These are phyloP conservation scores for Limnodromus scolopaceus DNA, from an alignment of 2,797 vertebrate species.

Conservation along the genomic window DNA sequence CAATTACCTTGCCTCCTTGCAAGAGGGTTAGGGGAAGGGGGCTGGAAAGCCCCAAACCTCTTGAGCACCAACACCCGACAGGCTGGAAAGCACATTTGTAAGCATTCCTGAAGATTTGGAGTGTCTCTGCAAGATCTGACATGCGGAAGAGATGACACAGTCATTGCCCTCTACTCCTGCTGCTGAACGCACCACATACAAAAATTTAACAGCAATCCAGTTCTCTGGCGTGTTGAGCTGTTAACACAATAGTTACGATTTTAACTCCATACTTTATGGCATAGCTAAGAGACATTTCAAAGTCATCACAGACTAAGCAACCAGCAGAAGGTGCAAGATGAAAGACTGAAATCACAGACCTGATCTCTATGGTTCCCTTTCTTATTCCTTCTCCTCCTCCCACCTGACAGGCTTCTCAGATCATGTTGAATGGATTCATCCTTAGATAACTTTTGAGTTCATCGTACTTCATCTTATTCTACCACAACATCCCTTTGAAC, in stretches of 20 bases:
- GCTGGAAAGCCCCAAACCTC: not conserved
- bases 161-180: not conserved
- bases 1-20: not conserved
- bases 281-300: not conserved
- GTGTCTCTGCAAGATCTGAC: not conserved
- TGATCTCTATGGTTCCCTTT: not conserved
- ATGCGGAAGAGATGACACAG: not conserved
- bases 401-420: not conserved
- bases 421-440: not conserved
- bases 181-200: not conserved
- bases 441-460: not conserved
- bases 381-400: not conserved
- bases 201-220: not conserved
- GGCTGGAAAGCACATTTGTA: not conserved
- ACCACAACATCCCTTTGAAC: not conserved
- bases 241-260: not conserved
- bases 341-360: not conserved
- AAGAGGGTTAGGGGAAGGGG: not conserved
- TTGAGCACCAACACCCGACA: not conserved
- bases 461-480: not conserved
- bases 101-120: not conserved
- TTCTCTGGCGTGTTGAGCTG: not conserved
- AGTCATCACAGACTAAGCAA: not conserved
- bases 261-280: not conserved
- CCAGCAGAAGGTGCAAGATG: not conserved